Conservation (phyloP, 2,888 invertebrate species). For the Drosophila leonis region DNA sequence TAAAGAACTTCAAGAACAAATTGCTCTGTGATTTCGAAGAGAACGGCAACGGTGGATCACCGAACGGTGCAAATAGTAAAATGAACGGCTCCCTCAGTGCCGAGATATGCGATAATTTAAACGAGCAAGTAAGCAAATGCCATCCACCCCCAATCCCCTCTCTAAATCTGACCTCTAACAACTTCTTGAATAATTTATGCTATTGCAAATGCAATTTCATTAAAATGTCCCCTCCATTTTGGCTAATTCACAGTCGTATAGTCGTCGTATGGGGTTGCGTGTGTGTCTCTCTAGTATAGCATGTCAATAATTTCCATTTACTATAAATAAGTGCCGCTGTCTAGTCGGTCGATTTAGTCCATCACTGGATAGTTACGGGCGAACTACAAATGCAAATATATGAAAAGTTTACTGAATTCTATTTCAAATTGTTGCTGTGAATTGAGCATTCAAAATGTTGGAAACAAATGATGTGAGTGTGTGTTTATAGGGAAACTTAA, state of each 20-base stretch:
- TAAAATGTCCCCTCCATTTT: constrained; percentile 19
- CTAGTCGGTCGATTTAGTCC: constrained; percentile 55
- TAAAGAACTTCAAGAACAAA: constrained; percentile 85
- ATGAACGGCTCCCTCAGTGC: constrained; percentile 84
- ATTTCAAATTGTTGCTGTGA: constrained; percentile 7
- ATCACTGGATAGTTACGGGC: constrained; percentile 28
- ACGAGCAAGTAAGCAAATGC: constrained; percentile 85
- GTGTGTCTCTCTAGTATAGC: constrained; percentile 27
- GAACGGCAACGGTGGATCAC: constrained; percentile 39
- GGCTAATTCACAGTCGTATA: constrained; percentile 4
- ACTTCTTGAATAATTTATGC: constrained; percentile 24
- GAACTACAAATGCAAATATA: constrained; percentile 1
- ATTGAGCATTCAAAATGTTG: constrained; percentile 44
- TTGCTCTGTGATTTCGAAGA: constrained; percentile 84
- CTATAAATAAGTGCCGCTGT: constrained; percentile 53
- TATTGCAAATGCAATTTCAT: constrained; percentile 30
- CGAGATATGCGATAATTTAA: constrained; percentile 85
- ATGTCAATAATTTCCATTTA: constrained; percentile 66
- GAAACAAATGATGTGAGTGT: constrained; percentile 70
- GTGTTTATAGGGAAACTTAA: constrained; percentile 21
- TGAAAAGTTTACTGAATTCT: background rate
- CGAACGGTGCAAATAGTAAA: constrained; percentile 68
- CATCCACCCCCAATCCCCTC: background rate
- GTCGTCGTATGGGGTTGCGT: background rate
- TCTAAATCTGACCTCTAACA: background rate